Conservation (phyloP, 2,113 vertebrate species). For the Tylochromis polylepis region DNA sequence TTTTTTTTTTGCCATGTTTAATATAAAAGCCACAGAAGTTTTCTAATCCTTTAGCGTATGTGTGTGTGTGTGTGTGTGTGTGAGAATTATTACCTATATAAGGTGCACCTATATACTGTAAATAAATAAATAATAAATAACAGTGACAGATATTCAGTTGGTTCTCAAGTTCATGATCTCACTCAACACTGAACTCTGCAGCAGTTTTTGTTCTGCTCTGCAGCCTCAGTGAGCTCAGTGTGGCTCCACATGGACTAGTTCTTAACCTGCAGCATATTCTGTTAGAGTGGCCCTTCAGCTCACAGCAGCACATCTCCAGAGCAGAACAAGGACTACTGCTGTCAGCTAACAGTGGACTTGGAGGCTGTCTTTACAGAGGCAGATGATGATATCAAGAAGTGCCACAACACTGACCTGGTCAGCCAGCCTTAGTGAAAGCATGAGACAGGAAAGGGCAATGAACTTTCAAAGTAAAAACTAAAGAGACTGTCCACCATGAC, state of each 20-base stretch:
- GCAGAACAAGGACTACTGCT: not conserved
- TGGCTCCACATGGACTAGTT: not conserved
- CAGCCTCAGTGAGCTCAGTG: not conserved
- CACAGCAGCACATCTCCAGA: not conserved
- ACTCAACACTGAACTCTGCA: not conserved
- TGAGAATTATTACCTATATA: not conserved
- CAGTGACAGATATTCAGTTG: not conserved
- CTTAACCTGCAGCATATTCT: not conserved
- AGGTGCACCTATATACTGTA: not conserved
- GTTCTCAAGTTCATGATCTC: not conserved
- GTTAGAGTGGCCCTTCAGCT: not conserved
- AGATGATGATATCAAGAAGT: not conserved
- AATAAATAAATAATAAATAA: not conserved
- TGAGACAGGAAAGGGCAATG: not conserved
- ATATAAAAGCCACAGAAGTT: not conserved
- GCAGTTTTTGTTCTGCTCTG: not conserved
- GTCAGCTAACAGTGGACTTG: not conserved
- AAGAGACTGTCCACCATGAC: not conserved
- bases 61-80: not conserved
- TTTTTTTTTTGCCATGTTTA: not conserved
- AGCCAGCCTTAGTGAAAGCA: not conserved
- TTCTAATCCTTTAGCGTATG: rapidly evolving
- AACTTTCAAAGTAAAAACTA: not conserved
- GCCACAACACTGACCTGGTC: not conserved
- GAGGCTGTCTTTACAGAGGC: not conserved